These are phyloP conservation scores for Pteronotus mesoamericanus DNA, from an alignment of 2,797 vertebrate species.

Conservation along the genomic window DNA sequence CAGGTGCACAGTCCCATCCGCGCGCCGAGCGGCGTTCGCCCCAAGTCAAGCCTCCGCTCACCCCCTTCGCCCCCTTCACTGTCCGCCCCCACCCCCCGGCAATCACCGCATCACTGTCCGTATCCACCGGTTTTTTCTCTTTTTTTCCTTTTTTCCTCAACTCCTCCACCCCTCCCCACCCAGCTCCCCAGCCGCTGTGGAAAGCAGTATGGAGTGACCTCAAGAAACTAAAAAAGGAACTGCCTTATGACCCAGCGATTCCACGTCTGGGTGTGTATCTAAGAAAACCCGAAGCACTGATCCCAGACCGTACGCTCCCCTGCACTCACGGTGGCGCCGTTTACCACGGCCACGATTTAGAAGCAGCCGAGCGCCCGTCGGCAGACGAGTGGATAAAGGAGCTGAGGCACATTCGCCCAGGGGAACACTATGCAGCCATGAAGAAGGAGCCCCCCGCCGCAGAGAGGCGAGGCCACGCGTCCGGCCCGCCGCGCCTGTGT, in stretches of 20 bases:
- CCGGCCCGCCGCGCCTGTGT: background rate
- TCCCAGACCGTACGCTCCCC: background rate
- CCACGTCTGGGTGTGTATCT: background rate
- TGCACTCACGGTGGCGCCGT: background rate
- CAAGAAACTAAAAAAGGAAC: background rate
- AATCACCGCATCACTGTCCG: background rate
- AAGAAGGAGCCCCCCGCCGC: background rate
- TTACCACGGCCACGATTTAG: no score
- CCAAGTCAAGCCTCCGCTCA: rapidly evolving
- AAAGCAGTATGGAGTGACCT: background rate
- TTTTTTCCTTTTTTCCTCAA: background rate
- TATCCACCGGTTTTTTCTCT: background rate
- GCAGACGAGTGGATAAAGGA: background rate
- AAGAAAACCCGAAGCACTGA: background rate
- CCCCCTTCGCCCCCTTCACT: background rate
- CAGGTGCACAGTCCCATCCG: background rate
- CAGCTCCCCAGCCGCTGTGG: background rate
- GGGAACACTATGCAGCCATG: background rate
- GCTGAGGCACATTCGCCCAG: rapidly evolving
- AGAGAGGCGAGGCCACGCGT: background rate
- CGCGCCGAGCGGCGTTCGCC: background rate
- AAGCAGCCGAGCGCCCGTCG: background rate
- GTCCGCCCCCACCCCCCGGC: background rate
- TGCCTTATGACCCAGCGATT: background rate
- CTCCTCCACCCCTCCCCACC: background rate